Evolutionary conservation across 2,797 vertebrate genomes (phyloP).

Genomic region (Sebastes iracundus): DNA sequence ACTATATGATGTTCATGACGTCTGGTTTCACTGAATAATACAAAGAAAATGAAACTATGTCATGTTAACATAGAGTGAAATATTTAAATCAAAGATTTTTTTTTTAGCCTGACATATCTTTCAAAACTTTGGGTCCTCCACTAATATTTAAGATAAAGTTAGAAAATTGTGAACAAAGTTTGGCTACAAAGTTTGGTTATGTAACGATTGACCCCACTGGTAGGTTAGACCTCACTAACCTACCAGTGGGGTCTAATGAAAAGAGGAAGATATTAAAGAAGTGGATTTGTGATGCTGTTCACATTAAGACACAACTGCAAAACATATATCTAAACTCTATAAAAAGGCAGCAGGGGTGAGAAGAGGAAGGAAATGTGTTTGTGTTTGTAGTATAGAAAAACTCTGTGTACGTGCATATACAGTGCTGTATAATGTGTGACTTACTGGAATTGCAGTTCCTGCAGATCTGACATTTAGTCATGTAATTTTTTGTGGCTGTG

Average conservation of each 20-base stretch:
- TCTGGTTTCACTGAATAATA: background rate
- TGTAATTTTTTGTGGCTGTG: constrained; percentile 43
- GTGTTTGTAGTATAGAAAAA: background rate
- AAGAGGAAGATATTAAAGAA: background rate
- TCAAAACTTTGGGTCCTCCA: background rate
- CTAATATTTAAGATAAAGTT: background rate
- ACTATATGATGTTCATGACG: background rate
- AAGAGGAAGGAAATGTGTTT: background rate
- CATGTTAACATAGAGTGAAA: background rate
- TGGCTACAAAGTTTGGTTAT: background rate
- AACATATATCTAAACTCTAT: background rate
- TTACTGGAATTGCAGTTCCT: constrained; percentile 49
- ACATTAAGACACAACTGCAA: background rate
- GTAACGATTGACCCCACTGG: background rate
- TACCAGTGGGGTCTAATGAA: too few species aligned
- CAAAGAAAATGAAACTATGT: background rate
- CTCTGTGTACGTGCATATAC: background rate
- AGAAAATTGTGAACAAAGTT: background rate
- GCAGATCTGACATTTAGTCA: background rate
- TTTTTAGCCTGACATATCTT: background rate
- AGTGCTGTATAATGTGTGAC: constrained; percentile 5
- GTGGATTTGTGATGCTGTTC: background rate
- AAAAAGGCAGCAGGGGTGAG: background rate
- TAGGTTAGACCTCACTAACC: too few species aligned
- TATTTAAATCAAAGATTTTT: background rate